These are phyloP conservation scores for Nasonia vitripennis DNA, from an alignment of 1,140 invertebrate species.

Conservation along the genomic window DNA sequence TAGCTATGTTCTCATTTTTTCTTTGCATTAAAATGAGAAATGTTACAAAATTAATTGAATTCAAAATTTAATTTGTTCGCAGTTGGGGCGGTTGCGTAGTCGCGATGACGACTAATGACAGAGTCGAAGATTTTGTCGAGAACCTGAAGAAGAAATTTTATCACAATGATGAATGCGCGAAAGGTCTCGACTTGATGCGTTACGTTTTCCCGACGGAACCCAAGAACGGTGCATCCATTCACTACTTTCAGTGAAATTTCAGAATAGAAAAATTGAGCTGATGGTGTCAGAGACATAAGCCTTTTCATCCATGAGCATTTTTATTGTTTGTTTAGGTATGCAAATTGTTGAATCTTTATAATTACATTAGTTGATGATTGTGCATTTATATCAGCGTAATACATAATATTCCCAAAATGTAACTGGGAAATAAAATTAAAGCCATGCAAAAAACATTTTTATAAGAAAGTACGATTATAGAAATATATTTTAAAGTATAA, in stretches of 20 bases:
- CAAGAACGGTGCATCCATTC: constrained; percentile 75
- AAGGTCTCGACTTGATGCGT: constrained; percentile 60
- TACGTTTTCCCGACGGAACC: constrained; percentile 79
- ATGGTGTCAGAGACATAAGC: neutral
- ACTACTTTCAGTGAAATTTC: constrained; percentile 33
- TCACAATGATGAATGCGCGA: constrained; percentile 68
- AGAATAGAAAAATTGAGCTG: neutral
- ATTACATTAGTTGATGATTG: neutral
- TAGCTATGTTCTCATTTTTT: too few species aligned
- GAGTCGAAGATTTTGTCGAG: constrained; percentile 82
- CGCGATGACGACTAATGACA: constrained; percentile 83
- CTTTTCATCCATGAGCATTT: neutral
- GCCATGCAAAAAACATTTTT: too few species aligned
- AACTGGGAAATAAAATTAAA: too few species aligned
- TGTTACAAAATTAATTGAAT: neutral
- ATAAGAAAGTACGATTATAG: too few species aligned
- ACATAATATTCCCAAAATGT: too few species aligned
- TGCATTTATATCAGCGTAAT: too few species aligned
- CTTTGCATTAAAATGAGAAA: neutral
- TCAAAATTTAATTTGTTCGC: constrained; percentile 44
- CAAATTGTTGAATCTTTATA: neutral
- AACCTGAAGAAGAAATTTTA: constrained; percentile 84
- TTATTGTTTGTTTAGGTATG: neutral
- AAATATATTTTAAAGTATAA: too few species aligned
- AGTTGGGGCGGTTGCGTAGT: constrained; percentile 98